Evolutionary conservation across 92 coral and sea anemone genomes (phyloP).

Genomic region (Heliopora coerulea): DNA sequence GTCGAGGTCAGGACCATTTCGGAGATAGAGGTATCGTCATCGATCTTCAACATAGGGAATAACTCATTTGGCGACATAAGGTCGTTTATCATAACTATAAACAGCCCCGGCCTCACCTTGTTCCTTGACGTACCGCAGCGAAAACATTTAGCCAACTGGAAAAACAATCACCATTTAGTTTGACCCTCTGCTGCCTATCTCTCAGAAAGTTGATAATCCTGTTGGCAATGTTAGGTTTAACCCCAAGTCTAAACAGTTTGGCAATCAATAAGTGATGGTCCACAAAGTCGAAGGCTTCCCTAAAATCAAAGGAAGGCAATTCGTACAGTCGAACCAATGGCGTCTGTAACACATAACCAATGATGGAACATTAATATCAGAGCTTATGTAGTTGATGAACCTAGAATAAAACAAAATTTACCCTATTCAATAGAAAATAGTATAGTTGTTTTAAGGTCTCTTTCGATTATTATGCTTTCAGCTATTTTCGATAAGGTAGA

Average conservation of each 20-base stretch:
- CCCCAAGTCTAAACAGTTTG: slow-evolving; percentile 46
- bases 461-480: slow-evolving; percentile 31
- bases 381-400: slow-evolving; percentile 31
- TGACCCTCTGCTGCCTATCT: slow-evolving; percentile 2
- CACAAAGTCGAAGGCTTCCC: slow-evolving; percentile 56
- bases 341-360: slow-evolving; percentile 34
- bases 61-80: neutral
- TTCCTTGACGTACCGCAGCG: slow-evolving; percentile 11
- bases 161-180: slow-evolving; percentile 5
- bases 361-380: slow-evolving; percentile 42
- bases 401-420: slow-evolving; percentile 5
- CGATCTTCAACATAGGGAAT: no score
- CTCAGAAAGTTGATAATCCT: slow-evolving; percentile 48
- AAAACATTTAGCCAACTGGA: slow-evolving; percentile 18
- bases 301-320: slow-evolving; percentile 19
- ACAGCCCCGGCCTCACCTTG: slow-evolving; percentile 25
- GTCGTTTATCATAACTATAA: slow-evolving; percentile 39
- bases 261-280: no score
- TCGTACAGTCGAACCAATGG: slow-evolving; percentile 46
- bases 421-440: slow-evolving; percentile 25
- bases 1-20: no score
- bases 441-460: slow-evolving; percentile 41
- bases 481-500: slow-evolving; percentile 37
- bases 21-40: no score
- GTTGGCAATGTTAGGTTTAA: slow-evolving; percentile 37